A percentile compares a stretch with the other conserved stretches of the same genome.
These are phyloP conservation scores for Chelonus insularis DNA, from an alignment of 1,140 invertebrate genomes.

Conservation along the genomic window DNA sequence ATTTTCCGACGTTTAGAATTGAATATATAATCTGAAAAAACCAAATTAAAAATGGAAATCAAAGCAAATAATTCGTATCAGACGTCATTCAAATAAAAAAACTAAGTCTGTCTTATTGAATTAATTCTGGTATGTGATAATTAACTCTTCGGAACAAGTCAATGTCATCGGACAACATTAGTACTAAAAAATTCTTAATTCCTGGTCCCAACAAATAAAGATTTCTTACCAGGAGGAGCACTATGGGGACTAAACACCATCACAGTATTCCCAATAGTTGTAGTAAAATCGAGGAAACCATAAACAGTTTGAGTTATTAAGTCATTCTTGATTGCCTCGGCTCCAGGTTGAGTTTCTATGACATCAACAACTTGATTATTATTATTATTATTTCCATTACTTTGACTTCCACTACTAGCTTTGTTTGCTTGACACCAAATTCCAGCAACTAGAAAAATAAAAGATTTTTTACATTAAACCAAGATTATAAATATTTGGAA, in stretches of 20 bases:
- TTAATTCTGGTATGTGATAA: too few relatives aligned
- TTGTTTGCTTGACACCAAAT: slow-evolving; percentile 50
- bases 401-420: slow-evolving; percentile 15
- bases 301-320: slow-evolving; percentile 82
- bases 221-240: slow-evolving; percentile 60
- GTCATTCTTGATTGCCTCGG: slow-evolving; percentile 41
- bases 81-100: too few relatives aligned
- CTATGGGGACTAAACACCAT: slow-evolving; percentile 87
- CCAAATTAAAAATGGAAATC: too few relatives aligned
- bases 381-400: slow-evolving; percentile 6
- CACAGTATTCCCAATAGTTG: slow-evolving; percentile 85
- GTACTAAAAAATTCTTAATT: background rate
- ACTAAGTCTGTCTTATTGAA: too few relatives aligned
- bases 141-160: too few relatives aligned
- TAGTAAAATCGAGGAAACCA: slow-evolving; percentile 86
- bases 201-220: background rate
- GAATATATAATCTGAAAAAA: too few relatives aligned
- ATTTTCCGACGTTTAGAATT: too few relatives aligned
- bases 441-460: slow-evolving; percentile 39
- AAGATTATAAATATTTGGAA: too few relatives aligned
- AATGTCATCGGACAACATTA: too few relatives aligned
- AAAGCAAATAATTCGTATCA: too few relatives aligned
- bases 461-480: too few relatives aligned
- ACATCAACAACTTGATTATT: slow-evolving; percentile 13
- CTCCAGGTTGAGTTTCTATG: slow-evolving; percentile 13